Conservation (phyloP, 2,797 vertebrate genomes). For the Echiichthys vipera region DNA sequence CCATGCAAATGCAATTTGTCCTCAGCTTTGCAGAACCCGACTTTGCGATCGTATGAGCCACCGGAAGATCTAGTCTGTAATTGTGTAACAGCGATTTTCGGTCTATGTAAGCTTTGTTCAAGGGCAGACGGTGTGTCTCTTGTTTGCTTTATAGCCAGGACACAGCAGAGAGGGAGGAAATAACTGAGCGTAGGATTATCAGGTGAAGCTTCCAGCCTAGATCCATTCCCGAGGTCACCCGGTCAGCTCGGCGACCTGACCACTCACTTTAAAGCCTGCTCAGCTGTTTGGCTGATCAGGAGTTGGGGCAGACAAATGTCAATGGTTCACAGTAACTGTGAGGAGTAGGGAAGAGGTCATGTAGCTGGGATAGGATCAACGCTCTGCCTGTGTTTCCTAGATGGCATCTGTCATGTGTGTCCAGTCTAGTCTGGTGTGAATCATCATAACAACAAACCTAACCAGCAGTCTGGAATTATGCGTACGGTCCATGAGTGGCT, state of each 20-base stretch:
- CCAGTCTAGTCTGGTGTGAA: conserved; percentile 43
- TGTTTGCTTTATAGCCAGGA: conserved; percentile 61
- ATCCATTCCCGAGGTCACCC: conserved; percentile 65
- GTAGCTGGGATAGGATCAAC: conserved; percentile 4
- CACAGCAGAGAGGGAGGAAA: conserved; percentile 44
- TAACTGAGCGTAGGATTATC: conserved; percentile 69
- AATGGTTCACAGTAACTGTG: conserved; percentile 23
- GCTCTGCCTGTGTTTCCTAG: conserved; percentile 13
- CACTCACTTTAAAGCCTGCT: conserved; percentile 59
- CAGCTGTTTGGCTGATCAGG: conserved; percentile 62
- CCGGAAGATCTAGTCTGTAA: conserved; percentile 50
- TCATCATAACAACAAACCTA: conserved; percentile 40
- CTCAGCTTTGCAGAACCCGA: conserved; percentile 29
- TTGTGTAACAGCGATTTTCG: conserved; percentile 67
- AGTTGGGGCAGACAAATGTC: conserved; percentile 27
- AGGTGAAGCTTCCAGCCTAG: conserved; percentile 56
- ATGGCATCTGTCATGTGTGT: conserved; percentile 14
- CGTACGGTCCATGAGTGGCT: conserved; percentile 9
- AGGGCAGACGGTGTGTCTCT: conserved; percentile 64
- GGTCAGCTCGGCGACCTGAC: conserved; percentile 55
- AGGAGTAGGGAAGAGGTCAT: conserved; percentile 22
- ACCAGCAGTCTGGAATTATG: conserved; percentile 22
- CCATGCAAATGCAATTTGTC: conserved; percentile 31
- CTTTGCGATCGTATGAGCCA: conserved; percentile 10
- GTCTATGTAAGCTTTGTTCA: conserved; percentile 70